Conservation (phyloP, 2,888 invertebrate genomes). For the Brenthis daphne region DNA sequence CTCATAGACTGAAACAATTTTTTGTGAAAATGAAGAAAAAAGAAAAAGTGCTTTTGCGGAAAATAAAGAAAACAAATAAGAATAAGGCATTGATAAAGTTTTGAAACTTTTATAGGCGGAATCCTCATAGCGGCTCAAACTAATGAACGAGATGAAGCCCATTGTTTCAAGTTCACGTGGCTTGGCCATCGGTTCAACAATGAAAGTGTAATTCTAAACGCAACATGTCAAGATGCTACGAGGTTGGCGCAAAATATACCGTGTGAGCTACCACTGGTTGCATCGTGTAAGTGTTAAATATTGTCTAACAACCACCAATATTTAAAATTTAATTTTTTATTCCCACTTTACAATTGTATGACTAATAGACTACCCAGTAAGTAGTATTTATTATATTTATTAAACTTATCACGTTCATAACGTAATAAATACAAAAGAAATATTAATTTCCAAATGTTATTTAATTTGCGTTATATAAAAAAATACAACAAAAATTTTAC, state of each 20-base stretch:
- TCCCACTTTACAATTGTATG: background rate
- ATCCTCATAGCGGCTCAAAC: constrained; percentile 46
- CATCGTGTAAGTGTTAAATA: constrained; percentile 77
- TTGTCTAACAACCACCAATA: background rate
- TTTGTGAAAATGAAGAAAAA: background rate
- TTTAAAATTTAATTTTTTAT: no score
- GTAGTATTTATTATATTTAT: no score
- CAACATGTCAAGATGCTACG: constrained; percentile 80
- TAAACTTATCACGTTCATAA: no score
- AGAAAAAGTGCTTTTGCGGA: background rate
- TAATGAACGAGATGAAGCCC: constrained; percentile 36
- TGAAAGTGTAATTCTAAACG: constrained; percentile 74
- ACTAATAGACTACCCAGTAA: no score
- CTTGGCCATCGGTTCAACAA: constrained; percentile 84
- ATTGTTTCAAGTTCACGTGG: constrained; percentile 87
- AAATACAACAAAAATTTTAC: no score
- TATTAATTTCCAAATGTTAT: no score
- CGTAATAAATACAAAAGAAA: no score
- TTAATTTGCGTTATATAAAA: no score
- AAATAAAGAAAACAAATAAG: background rate
- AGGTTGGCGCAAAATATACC: constrained; percentile 80
- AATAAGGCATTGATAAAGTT: constrained; percentile 2
- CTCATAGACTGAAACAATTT: background rate
- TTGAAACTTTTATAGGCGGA: constrained; percentile 25
- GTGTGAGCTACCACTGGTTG: constrained; percentile 84